Evolutionary conservation across 2,113 vertebrate genomes (phyloP), one percentile per base, ranked within the genome.

Genomic region (Notarius lentiginosus): DNA sequence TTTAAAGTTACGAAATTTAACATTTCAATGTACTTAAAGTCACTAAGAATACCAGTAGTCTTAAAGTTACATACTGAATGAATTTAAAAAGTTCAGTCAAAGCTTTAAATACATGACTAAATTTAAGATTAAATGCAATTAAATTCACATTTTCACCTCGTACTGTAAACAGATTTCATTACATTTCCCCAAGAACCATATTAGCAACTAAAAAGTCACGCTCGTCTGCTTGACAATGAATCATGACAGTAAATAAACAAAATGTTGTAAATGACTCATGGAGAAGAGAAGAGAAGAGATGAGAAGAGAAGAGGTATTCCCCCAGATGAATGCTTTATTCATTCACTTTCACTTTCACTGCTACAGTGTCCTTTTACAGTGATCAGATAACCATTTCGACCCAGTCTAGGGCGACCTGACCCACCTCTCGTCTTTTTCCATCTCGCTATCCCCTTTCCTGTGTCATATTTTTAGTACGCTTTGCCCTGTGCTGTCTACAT

Each of bases 331-430:
- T 1, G 73, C 53, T 61, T 49, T 65, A 63, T 24, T 63, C 18
- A 30, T 63, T 27, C 41, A 49, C 60, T 15, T 63, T 27, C 41
- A 49, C 60, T 15, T 53, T 65, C 22, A 56, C 20, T n/a, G 47
- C 79, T 41, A 14, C 30, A 41, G 53, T 61, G n/a, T 66, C n/a
- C 49, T 30, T n/a, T 82, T 34, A 82, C 41, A 47, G 10, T 0
- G 82, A 56, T 84, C 61, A 89, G 70, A 84, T 73, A 56, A 89
- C 58, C 47, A 2, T 17, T 27, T 55, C 15, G 41, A 51, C 65
- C n/a, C 20, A 10, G 53, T 56, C 66, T 55, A 15, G 17, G 51
- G 17, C 63, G 72, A 30, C 51, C 49, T 30, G 47, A 83, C 27
- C 60, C 58, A 27, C 22, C 61, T 51, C 81, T 7, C 17, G 65